Evolutionary conservation across 2,888 invertebrate species (phyloP).

Genomic region (Trissolcus japonicus): DNA sequence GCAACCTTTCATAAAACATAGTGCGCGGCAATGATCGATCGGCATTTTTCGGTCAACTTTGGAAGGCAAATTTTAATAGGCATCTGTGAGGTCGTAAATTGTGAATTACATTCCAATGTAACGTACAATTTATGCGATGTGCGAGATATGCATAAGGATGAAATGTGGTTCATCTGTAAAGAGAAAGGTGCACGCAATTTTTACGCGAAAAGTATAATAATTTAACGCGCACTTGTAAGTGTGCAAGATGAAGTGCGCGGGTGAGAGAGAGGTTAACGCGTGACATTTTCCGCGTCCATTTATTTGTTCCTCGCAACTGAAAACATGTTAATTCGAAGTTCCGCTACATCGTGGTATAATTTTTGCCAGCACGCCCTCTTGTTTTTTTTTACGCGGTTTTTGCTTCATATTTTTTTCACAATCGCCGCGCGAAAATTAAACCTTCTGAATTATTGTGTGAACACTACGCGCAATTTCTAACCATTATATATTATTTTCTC

Average conservation of each 20-base stretch:
- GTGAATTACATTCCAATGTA: constrained; percentile 36
- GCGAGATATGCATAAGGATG: constrained; percentile 44
- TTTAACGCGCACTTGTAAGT: constrained; percentile 44
- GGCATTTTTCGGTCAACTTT: constrained; percentile 19
- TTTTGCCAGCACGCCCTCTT: not conserved
- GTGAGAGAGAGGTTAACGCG: constrained; percentile 46
- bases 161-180: constrained; percentile 49
- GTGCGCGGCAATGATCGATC: constrained; percentile 26
- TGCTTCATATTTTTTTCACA: no score
- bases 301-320: constrained; percentile 25
- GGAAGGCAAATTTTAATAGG: constrained; percentile 1
- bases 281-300: constrained; percentile 51
- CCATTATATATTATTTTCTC: no score
- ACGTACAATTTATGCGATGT: constrained; percentile 45
- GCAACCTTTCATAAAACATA: constrained; percentile 34
- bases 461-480: no score
- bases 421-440: no score
- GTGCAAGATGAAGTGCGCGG: constrained; percentile 41
- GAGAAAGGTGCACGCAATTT: constrained; percentile 44
- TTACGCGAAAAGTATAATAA: constrained; percentile 47
- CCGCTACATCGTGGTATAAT: constrained; percentile 9
- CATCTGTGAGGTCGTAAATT: constrained; percentile 45
- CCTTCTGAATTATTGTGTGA: no score
- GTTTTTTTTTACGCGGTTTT: not conserved
- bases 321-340: constrained; percentile 33